phyloP scores from a whole-genome alignment of 2,888 invertebrate genomes.

The Zaprionus obscuricornis region DNA sequence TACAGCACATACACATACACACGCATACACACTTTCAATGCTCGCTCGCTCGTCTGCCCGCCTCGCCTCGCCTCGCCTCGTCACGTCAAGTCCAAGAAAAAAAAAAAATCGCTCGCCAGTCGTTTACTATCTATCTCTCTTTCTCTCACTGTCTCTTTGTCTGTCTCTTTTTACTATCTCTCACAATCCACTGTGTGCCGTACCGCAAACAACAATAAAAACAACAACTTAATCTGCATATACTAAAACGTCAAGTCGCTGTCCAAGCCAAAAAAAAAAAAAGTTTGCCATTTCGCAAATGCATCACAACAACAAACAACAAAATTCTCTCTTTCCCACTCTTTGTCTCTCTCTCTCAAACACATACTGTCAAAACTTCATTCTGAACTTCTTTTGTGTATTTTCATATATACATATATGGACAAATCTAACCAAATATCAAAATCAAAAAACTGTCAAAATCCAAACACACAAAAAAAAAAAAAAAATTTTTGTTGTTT shows the following conservation, averaged over 20 bases:
- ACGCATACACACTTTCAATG: conserved; percentile 13
- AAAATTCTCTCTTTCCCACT: conserved; percentile 20
- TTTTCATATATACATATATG: conserved; percentile 74
- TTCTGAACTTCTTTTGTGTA: conserved; percentile 52
- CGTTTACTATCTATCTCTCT: conserved; percentile 33
- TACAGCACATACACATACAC: conserved; percentile 3
- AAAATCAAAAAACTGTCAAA: conserved; percentile 31
- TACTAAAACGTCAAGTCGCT: conserved; percentile 66
- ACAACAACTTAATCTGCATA: conserved; percentile 51
- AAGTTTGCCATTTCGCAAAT: conserved; percentile 68
- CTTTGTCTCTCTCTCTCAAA: conserved; percentile 17
- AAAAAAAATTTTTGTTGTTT: conserved; percentile 25
- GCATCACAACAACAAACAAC: conserved; percentile 54
- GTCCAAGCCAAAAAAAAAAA: conserved; percentile 38
- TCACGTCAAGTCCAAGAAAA: conserved; percentile 23
- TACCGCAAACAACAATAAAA: conserved; percentile 42
- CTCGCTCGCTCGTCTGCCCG: conserved; percentile 53
- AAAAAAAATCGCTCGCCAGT: conserved; percentile 38
- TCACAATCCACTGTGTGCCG: conserved; percentile 46
- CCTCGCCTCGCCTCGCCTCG: conserved; percentile 54
- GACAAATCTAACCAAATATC: conserved; percentile 26
- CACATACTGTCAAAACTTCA: conserved; percentile 44
- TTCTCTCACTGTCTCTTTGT: conserved; percentile 18
- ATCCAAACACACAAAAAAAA: conserved; percentile 25
- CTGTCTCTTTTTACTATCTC: conserved; percentile 25